Conservation (phyloP, 2,113 vertebrate genomes). For the Ictalurus furcatus region DNA sequence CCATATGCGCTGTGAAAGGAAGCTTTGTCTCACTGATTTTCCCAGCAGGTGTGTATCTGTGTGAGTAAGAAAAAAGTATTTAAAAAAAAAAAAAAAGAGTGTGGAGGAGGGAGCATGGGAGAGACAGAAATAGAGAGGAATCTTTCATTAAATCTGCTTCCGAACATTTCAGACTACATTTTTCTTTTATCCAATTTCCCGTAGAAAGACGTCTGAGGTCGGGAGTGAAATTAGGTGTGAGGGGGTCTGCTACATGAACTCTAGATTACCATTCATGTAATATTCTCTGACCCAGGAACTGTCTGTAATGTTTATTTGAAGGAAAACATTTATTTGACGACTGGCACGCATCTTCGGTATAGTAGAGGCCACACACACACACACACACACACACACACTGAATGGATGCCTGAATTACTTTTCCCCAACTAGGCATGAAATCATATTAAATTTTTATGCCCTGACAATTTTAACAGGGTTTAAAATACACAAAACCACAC, state of each 20-base stretch:
- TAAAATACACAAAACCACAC: not conserved
- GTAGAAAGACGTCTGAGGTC: not conserved
- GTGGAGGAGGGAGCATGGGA: not conserved
- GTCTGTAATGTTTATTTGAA: constrained; percentile 18
- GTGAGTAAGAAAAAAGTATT: not conserved
- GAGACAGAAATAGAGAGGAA: constrained; percentile 3
- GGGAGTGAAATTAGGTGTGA: not conserved
- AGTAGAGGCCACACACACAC: not conserved
- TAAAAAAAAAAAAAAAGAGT: not conserved
- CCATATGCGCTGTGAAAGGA: constrained; percentile 14
- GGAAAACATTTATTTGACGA: constrained; percentile 1
- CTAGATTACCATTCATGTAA: not conserved
- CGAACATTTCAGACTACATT: not conserved
- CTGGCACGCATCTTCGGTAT: not conserved
- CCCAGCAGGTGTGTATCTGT: not conserved
- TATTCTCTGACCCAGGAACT: not conserved
- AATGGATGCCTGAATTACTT: not conserved
- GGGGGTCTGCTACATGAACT: constrained; percentile 1
- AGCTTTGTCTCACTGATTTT: constrained; percentile 20
- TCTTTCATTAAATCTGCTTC: not conserved
- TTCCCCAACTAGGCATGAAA: not conserved
- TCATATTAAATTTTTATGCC: not conserved
- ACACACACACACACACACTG: not conserved
- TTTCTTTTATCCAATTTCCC: not conserved
- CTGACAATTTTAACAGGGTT: not conserved